Conservation (phyloP, 2,888 invertebrate species). For the Drosophila suboccidentalis region DNA sequence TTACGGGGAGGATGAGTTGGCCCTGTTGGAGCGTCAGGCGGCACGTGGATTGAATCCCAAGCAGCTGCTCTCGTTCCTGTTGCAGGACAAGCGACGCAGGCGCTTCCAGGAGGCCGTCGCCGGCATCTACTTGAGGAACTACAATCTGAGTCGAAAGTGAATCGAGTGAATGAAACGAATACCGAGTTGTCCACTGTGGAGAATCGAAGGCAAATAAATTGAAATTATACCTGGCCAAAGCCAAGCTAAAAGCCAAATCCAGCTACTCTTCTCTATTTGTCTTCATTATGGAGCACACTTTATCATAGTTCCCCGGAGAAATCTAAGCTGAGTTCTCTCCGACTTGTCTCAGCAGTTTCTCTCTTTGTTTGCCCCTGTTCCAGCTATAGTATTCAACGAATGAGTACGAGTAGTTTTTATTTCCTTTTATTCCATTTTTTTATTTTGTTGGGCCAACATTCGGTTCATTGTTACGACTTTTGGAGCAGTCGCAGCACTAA, state of each 20-base stretch:
- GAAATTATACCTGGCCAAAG: constrained; percentile 63
- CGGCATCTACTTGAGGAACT: constrained; percentile 71
- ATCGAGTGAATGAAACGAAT: constrained; percentile 4
- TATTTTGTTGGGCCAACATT: constrained; percentile 44
- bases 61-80: constrained; percentile 46
- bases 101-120: constrained; percentile 69
- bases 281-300: constrained; percentile 70
- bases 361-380: constrained; percentile 39
- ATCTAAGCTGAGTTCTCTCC: constrained; percentile 68
- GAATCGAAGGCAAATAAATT: constrained; percentile 67
- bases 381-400: constrained; percentile 11
- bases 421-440: constrained; percentile 18
- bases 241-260: constrained; percentile 40
- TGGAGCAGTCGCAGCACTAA: constrained; percentile 54
- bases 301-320: constrained; percentile 71
- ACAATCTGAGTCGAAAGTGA: constrained; percentile 65
- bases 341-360: constrained; percentile 57
- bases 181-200: constrained; percentile 11
- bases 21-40: constrained; percentile 60
- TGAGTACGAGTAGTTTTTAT: constrained; percentile 14
- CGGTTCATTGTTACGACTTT: constrained; percentile 53
- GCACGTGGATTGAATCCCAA: constrained; percentile 54
- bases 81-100: constrained; percentile 63
- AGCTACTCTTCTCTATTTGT: constrained; percentile 53
- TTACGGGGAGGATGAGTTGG: constrained; percentile 50